A percentile compares a stretch with the other conserved stretches of the same genome.
phyloP scores from a whole-genome alignment of 2,888 invertebrate species.

The Lasius fuliginosus region DNA sequence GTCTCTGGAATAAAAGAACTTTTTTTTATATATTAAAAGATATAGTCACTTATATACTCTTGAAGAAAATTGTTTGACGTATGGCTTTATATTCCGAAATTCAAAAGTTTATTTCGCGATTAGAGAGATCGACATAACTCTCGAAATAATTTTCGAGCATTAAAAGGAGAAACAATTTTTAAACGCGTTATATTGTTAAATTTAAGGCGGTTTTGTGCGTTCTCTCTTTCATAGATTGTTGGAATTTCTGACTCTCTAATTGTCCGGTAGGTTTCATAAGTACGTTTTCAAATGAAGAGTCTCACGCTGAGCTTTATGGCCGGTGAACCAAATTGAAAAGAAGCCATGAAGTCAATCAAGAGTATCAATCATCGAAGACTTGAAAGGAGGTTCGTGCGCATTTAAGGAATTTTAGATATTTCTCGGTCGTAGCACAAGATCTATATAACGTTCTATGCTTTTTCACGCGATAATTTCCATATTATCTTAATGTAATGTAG shows the following conservation, averaged over 20 bases:
- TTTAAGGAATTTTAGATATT: conserved; percentile 36
- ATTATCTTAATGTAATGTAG: background rate
- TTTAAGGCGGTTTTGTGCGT: background rate
- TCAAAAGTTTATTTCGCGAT: background rate
- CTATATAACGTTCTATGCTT: background rate
- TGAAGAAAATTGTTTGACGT: background rate
- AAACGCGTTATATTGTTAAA: background rate
- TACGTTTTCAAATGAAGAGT: conserved; percentile 48
- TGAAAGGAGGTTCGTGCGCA: conserved; percentile 11
- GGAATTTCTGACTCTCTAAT: conserved; percentile 35
- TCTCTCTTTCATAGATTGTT: background rate
- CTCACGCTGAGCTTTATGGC: conserved; percentile 58
- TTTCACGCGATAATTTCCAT: background rate
- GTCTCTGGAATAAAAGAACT: background rate
- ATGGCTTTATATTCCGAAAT: background rate
- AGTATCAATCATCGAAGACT: conserved; percentile 55
- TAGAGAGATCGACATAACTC: background rate
- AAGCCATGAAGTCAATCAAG: conserved; percentile 73
- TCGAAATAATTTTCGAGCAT: background rate
- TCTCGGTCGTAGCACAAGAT: background rate
- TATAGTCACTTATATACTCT: background rate
- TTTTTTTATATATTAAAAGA: background rate
- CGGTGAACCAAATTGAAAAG: conserved; percentile 71
- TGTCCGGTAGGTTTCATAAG: conserved; percentile 52
- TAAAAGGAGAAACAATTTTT: background rate